Base-by-base conservation (phyloP, 2,797 vertebrate species). In the Parauchenoglanis ngamensis region DNA sequence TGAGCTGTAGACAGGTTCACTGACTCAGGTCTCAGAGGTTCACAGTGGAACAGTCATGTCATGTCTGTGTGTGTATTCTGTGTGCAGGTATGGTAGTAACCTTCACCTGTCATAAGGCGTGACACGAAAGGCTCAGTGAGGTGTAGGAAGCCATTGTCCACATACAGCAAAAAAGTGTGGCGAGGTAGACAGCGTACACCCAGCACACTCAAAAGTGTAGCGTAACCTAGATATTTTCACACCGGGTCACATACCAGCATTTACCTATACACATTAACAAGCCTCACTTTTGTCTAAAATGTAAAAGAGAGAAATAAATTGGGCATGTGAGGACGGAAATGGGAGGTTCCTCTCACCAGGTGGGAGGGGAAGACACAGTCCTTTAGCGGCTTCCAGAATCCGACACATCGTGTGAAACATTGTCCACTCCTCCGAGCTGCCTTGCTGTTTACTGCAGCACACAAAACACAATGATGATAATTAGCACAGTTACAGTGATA, bases 351-450 rank as follows among this genome's bases (percentile, higher is more conserved):
- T 90, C 92, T 92, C 94, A 99, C 98, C 98, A 10, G 97, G 98
- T 90, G 98, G 98, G 86, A 99, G 94, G 82, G 98, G 98, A 85
- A 99, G 87, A 91, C 95, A 97, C 90, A 98, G 96, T 84, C 94
- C 95, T 87, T 90, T 94, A 40, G 95, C 94, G 87, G 98, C 97
- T 93, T 98, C 96, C 92, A 98, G 93, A 93, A 98, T 97, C 65
- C 95, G 96, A 92, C 95, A 96, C 97, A 99, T 98, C 91, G 97
- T 92, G 90, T 97, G 96, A 94, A 99, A 97, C 88, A 97, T 95
- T 0, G 95, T 94, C 92, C 95, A 96, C 88, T 98, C 97, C 7
- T 93, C 95, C 0, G 95, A 90, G 88, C 94, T 94, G 87, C 95
- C 96, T 89, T 70, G 94, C 90, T 95, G 92, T 4, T 92, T 93